Base-by-base conservation (phyloP, 1,140 invertebrate species). In the Polypedilum pembai region DNA sequence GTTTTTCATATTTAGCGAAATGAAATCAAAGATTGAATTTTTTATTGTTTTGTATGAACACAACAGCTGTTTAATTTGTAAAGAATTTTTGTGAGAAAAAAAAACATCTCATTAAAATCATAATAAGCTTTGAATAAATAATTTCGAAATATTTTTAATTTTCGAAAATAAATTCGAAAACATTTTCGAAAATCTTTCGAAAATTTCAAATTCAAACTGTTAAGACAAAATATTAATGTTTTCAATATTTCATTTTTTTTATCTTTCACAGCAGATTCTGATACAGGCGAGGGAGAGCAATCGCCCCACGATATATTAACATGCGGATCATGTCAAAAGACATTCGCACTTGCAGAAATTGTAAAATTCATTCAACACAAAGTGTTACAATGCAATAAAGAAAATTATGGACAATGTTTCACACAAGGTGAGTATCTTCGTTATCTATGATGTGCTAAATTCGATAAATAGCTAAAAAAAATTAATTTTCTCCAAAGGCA, bases 341-440 rank as follows among this genome's bases (percentile, higher is more conserved):
- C 94, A 24, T 97, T 96, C 85, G 91, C 92, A 73, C 87, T 98
- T 56, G 90, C 91, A 15, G 94, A 98, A 85, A 97, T 98, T 77
- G 91, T 96, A 75, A 88, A 92, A 74, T 98, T 98, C 85, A 97
- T 98, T 80, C 93, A 96, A 83, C 95, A 98, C 88, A 97, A 97
- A 84, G 90, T 95, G 76, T 89, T 90, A 76, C 88, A 91, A 76
- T 94, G 92, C 83, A 91, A 92, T 83, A 92, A 93, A 83, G 91
- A 93, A 79, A 88, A 91, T 76, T 85, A 85, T 75, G 86, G 87
- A 75, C 87, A 88, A 77, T 89, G 88, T 78, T 88, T 84, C 78
- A 85, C 84, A 75, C 82, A 85, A 77, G 86, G 84, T 84, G 78
- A 80, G 78, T 78, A 15, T 72, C 33, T 63, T 33, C 74, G 73